These are phyloP conservation scores for Trimorus sp. DNA, from an alignment of 2,888 invertebrate species.

Conservation along the genomic window DNA sequence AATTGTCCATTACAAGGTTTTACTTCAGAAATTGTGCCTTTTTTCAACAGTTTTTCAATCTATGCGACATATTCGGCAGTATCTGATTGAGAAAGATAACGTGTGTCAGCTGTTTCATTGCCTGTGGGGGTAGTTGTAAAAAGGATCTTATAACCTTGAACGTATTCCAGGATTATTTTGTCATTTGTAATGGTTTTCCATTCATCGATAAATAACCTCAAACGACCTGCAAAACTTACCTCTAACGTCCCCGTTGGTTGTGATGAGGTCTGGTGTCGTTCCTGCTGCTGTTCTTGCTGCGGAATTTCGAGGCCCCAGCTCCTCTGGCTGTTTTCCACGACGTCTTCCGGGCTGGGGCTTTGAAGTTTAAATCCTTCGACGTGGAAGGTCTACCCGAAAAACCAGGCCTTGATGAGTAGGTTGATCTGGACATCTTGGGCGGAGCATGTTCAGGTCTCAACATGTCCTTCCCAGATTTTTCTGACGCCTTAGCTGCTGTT, in stretches of 20 bases:
- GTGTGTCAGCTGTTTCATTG: background rate
- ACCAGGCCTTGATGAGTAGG: no score
- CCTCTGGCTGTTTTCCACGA: background rate
- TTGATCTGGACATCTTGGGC: no score
- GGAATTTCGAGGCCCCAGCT: slow-evolving; percentile 5
- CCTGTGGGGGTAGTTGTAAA: background rate
- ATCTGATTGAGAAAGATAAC: background rate
- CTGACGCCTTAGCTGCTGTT: background rate
- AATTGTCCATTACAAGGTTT: background rate
- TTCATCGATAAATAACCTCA: background rate
- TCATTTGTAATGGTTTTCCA: slow-evolving; percentile 7
- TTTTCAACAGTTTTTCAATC: background rate
- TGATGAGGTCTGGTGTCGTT: background rate
- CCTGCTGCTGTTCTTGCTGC: background rate
- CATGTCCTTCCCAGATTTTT: slow-evolving; percentile 9
- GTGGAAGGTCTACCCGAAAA: background rate
- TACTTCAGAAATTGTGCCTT: background rate
- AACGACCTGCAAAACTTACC: slow-evolving; percentile 19
- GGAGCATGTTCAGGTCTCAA: no score
- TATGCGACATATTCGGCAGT: background rate
- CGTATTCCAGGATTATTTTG: background rate
- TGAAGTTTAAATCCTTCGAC: slow-evolving; percentile 9
- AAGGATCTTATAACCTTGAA: slow-evolving; percentile 20
- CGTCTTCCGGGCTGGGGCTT: slow-evolving; percentile 12
- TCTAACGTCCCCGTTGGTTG: background rate